Percentiles rank a stretch among this genome's conserved stretches.
phyloP scores from a whole-genome alignment of 1,140 invertebrate species.

The Ruditapes philippinarum region DNA sequence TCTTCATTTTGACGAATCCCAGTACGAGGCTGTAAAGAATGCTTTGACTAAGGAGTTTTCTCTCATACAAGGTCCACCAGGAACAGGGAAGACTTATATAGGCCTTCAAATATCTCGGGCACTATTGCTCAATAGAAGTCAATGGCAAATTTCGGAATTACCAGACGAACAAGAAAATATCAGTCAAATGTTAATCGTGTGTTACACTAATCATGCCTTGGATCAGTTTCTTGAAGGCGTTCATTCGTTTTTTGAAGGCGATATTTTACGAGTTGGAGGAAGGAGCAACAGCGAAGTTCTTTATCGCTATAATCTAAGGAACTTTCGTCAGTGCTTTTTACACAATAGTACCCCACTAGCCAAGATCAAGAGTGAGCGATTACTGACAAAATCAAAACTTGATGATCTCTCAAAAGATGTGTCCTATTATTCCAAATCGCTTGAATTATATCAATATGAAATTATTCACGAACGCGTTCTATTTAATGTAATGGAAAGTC shows the following conservation, averaged over 20 bases:
- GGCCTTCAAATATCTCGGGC: constrained; percentile 84
- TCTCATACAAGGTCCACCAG: constrained; percentile 91
- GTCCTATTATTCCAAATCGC: background rate
- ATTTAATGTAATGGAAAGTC: background rate
- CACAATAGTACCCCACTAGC: background rate
- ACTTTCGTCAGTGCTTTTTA: background rate
- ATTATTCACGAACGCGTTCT: background rate
- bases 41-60: constrained; percentile 87
- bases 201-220: constrained; percentile 95
- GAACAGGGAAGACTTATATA: constrained; percentile 85
- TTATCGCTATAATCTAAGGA: background rate
- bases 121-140: constrained; percentile 81
- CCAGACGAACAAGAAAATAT: background rate
- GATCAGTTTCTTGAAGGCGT: constrained; percentile 94
- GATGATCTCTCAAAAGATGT: background rate
- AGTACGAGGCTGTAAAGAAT: constrained; percentile 86
- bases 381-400: too few species aligned
- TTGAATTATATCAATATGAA: background rate
- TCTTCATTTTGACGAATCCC: constrained; percentile 85
- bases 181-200: constrained; percentile 92
- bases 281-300: constrained; percentile 84
- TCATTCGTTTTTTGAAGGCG: constrained; percentile 66
- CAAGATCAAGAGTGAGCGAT: too few species aligned
- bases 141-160: too few species aligned
- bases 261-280: constrained; percentile 91